These are phyloP conservation scores for Opisthograptis luteolata DNA, from an alignment of 2,888 invertebrate genomes.

Conservation along the genomic window DNA sequence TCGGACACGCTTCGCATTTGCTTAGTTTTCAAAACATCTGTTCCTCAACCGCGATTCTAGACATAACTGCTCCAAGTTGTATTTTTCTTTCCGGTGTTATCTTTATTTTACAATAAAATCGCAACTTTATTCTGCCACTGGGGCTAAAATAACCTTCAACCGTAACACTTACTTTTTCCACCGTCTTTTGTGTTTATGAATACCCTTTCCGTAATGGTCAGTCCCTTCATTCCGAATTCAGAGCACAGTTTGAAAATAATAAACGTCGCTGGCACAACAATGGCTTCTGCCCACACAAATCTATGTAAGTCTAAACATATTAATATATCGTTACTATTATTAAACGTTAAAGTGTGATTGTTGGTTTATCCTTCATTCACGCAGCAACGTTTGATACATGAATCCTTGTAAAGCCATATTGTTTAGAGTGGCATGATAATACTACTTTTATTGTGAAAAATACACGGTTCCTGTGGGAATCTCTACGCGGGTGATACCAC, in stretches of 20 bases:
- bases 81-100: not conserved
- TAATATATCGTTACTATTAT: too few relatives aligned
- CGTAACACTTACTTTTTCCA: not conserved
- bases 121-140: not conserved
- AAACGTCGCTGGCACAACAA: constrained; percentile 22
- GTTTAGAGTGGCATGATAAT: too few relatives aligned
- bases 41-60: not conserved
- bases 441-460: too few relatives aligned
- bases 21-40: constrained; percentile 5
- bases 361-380: too few relatives aligned
- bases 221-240: not conserved
- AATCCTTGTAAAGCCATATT: too few relatives aligned
- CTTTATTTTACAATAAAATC: not conserved
- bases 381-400: too few relatives aligned
- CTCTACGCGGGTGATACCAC: too few relatives aligned
- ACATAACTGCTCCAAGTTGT: not conserved
- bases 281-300: constrained; percentile 8
- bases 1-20: constrained; percentile 17
- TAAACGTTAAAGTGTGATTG: too few relatives aligned
- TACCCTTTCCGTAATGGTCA: not conserved
- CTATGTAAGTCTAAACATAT: not conserved
- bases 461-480: too few relatives aligned
- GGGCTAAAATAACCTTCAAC: not conserved
- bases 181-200: not conserved
- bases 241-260: not conserved